Percentiles rank a stretch among this genome's conserved stretches.
Conservation (phyloP, 2,888 invertebrate species). For the Cheilosia variabilis region DNA sequence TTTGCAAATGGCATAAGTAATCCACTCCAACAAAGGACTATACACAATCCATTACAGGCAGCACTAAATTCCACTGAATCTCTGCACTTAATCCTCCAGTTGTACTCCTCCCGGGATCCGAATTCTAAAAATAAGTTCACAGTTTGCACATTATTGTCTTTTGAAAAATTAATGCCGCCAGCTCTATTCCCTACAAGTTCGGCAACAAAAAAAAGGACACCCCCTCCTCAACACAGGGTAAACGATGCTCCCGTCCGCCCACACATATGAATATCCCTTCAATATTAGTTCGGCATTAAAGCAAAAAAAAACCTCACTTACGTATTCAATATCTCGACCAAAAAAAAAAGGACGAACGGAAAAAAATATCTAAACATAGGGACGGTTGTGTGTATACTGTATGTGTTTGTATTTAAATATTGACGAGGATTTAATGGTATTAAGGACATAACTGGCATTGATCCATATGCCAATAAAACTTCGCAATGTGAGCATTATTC, state of each 20-base stretch:
- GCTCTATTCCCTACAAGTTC: too few species aligned
- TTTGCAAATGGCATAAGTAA: neutral
- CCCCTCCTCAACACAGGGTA: neutral
- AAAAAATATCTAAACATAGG: neutral
- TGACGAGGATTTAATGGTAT: slow-evolving; percentile 64
- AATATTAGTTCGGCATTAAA: slow-evolving; percentile 59
- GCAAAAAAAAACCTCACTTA: slow-evolving; percentile 55
- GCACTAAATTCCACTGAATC: neutral
- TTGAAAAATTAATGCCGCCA: neutral
- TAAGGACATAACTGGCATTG: slow-evolving; percentile 58
- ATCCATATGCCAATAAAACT: slow-evolving; percentile 61
- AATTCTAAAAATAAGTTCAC: neutral
- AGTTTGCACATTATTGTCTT: neutral
- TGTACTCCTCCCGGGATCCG: neutral
- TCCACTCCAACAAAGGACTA: neutral
- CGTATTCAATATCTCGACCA: slow-evolving; percentile 58
- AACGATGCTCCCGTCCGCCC: neutral
- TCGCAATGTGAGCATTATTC: slow-evolving; percentile 27
- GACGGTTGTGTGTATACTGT: neutral
- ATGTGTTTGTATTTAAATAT: slow-evolving; percentile 52
- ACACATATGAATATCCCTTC: slow-evolving; percentile 19
- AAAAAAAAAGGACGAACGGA: neutral
- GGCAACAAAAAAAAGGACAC: neutral
- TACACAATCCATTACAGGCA: neutral
- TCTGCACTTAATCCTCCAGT: neutral